phyloP scores from a whole-genome alignment of 2,797 vertebrate genomes.

The Gymnodraco acuticeps region DNA sequence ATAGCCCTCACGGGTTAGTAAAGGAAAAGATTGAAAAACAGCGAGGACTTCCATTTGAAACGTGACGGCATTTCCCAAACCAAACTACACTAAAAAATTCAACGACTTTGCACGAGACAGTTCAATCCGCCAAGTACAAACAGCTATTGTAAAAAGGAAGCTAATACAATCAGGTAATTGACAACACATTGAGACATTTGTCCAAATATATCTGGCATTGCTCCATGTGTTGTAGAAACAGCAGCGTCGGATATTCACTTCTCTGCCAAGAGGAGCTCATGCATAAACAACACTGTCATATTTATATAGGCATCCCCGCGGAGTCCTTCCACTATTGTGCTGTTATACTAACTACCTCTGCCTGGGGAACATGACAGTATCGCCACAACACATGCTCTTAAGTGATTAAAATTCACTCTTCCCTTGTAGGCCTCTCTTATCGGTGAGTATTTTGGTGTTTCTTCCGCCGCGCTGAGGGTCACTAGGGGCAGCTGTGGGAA shows the following conservation, averaged over 20 bases:
- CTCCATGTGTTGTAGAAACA: constrained; percentile 56
- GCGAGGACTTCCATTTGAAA: neutral
- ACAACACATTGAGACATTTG: constrained; percentile 49
- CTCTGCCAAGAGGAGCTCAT: constrained; percentile 78
- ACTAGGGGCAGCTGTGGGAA: constrained; percentile 69
- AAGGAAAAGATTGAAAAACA: constrained; percentile 5
- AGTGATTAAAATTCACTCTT: constrained; percentile 78
- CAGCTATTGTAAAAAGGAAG: constrained; percentile 34
- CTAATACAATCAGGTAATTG: constrained; percentile 56
- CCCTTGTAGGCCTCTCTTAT: constrained; percentile 71
- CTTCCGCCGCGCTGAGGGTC: constrained; percentile 61
- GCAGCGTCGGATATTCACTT: constrained; percentile 67
- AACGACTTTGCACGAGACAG: constrained; percentile 33
- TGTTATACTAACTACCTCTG: constrained; percentile 76
- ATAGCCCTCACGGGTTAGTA: constrained; percentile 34
- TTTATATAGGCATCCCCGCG: constrained; percentile 75
- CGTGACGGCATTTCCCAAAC: constrained; percentile 21
- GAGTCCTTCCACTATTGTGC: constrained; percentile 70
- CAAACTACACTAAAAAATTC: constrained; percentile 14
- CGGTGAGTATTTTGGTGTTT: constrained; percentile 61
- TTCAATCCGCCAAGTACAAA: constrained; percentile 23
- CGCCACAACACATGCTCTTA: constrained; percentile 80
- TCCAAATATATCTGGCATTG: constrained; percentile 60
- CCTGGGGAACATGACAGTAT: constrained; percentile 78
- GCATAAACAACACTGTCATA: constrained; percentile 83